Base-by-base conservation (phyloP, 2,888 invertebrate species). In the Campopleginae sp. region DNA sequence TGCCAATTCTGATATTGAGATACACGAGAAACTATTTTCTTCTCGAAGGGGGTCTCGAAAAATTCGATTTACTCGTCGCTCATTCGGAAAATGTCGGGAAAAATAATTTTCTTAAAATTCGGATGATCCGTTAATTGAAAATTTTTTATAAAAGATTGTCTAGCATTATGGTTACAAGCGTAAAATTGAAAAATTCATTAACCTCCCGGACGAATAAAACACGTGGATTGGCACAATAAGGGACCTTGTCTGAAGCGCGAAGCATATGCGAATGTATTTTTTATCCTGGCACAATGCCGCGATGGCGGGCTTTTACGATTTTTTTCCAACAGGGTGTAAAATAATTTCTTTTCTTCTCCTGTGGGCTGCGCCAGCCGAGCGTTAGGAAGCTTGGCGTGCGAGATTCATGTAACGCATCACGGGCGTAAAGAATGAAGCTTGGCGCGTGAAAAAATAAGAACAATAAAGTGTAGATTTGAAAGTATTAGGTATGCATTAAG, bases 401-500 rank as follows among this genome's bases (percentile, higher is more conserved):
- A 68, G 75, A 76, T 38, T 68, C 68, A 44, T 75, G 66, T 76
- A 86, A 58, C 75, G 74, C 75, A 65, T 19, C 31, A 31, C 61
- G 80, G 70, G 33, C 65, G 31, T 76, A 65, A 77, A 42, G 76
- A 75, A 65, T 65, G 63, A 78, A 51, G 65, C 61, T 23, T 46
- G n/a, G 27, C 42, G 75, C 42, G 80, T 14, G 58, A 44, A 8
- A 23, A 58, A 58, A 27, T 31, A 33, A 23, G 48, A 33, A 51
- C n/a, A 48, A 23, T 33, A 17, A 8, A 63, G 61, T n/a, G 51
- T 54, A 38, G 63, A 38, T 19, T 46, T 42, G 19, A 46, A 46
- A 31, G 38, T 76, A 76, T 76, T 66, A 76, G 76, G 76, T 76
- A 76, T 63, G 63, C 75, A 75, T 75, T 58, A 72, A 58, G 72